Evolutionary conservation across 2,113 vertebrate species (phyloP).

Genomic region (Fregata magnificens): DNA sequence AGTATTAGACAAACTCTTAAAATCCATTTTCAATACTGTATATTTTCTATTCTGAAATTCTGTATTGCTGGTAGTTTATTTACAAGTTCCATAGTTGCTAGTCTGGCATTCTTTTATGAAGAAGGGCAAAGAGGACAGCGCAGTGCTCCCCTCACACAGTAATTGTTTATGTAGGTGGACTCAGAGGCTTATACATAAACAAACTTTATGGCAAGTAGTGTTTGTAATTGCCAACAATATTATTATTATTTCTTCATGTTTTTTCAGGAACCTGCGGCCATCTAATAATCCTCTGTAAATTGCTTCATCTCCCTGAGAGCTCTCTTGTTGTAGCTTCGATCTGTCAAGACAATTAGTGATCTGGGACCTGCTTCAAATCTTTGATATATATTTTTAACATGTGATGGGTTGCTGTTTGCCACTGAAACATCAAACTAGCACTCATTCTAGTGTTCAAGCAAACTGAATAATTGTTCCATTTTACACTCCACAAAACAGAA

Average conservation of each 20-base stretch:
- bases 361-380: neutral
- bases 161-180: neutral
- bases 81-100: neutral
- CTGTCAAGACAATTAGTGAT: neutral
- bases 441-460: neutral
- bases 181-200: neutral
- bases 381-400: neutral
- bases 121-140: neutral
- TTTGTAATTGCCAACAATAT: neutral
- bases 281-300: neutral
- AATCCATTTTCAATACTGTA: neutral
- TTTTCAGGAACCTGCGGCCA: neutral
- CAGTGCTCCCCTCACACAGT: neutral
- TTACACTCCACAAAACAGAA: neutral
- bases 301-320: neutral
- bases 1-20: neutral
- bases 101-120: neutral
- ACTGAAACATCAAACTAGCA: neutral
- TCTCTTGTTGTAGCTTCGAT: neutral
- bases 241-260: neutral
- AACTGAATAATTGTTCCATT: neutral
- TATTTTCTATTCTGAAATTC: neutral
- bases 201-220: neutral
- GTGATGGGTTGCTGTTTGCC: neutral
- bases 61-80: neutral